These are phyloP conservation scores for Dendrocincla tyrannina DNA, from an alignment of 2,797 vertebrate genomes.

Conservation along the genomic window DNA sequence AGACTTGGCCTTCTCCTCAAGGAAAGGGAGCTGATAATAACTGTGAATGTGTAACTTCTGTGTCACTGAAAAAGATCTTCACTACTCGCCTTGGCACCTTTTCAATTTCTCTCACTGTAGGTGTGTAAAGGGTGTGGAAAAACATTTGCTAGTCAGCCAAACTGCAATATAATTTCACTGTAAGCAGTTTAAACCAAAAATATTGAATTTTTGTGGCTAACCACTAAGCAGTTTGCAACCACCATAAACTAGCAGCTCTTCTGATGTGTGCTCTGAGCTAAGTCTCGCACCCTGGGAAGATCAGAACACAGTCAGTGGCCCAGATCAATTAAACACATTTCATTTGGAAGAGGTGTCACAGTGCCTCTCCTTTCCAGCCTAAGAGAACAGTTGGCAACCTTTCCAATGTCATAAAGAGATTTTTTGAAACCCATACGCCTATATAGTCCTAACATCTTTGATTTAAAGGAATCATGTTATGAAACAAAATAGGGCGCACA, in stretches of 20 bases:
- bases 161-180: neutral
- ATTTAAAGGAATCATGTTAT: neutral
- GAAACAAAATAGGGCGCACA: neutral
- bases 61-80: neutral
- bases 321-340: neutral
- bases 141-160: neutral
- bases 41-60: neutral
- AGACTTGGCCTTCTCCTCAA: neutral
- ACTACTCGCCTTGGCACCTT: neutral
- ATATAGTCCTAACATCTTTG: neutral
- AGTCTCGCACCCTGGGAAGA: neutral
- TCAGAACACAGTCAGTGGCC: neutral
- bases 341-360: neutral
- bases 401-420: neutral
- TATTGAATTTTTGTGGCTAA: neutral
- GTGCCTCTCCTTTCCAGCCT: neutral
- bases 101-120: neutral
- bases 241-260: neutral
- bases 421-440: neutral
- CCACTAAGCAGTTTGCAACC: neutral
- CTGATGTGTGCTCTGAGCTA: neutral
- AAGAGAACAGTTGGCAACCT: neutral
- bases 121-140: neutral
- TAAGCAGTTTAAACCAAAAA: neutral
- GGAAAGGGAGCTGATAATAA: slow-evolving; percentile 30